phyloP scores from a whole-genome alignment of 2,888 invertebrate genomes.

The Athalia cordata region DNA sequence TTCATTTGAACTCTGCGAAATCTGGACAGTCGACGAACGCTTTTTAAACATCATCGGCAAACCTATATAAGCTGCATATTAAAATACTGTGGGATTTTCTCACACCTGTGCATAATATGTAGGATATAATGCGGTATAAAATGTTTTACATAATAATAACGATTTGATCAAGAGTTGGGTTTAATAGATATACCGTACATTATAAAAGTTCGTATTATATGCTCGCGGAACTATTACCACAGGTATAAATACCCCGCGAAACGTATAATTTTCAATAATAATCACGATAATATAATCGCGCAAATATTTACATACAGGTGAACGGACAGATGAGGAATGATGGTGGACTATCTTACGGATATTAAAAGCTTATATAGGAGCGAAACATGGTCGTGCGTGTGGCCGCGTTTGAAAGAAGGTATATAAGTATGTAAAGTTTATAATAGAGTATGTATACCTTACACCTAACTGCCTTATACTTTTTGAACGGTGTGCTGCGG shows the following conservation, averaged over 20 bases:
- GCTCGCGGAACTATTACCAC: constrained; percentile 27
- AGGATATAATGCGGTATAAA: neutral
- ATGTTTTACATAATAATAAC: neutral
- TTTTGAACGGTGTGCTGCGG: neutral
- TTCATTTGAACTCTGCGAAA: no score
- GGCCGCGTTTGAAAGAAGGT: constrained; percentile 2
- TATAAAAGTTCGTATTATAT: neutral
- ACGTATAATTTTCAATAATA: constrained; percentile 46
- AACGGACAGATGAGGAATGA: constrained; percentile 41
- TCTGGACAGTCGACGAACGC: no score
- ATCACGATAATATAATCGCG: constrained; percentile 37
- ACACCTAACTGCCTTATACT: neutral
- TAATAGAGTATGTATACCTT: neutral
- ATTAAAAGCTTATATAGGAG: neutral
- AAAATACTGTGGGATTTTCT: neutral
- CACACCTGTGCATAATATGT: neutral
- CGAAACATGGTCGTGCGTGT: neutral
- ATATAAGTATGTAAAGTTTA: neutral
- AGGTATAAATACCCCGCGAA: constrained; percentile 36
- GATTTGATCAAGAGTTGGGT: constrained; percentile 22
- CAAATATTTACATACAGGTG: constrained; percentile 43
- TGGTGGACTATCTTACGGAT: constrained; percentile 21
- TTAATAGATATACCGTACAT: neutral
- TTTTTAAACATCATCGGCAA: no score
- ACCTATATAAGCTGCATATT: no score